Evolutionary conservation across 2,888 invertebrate species (phyloP).

Genomic region (Mesoligia furuncula): DNA sequence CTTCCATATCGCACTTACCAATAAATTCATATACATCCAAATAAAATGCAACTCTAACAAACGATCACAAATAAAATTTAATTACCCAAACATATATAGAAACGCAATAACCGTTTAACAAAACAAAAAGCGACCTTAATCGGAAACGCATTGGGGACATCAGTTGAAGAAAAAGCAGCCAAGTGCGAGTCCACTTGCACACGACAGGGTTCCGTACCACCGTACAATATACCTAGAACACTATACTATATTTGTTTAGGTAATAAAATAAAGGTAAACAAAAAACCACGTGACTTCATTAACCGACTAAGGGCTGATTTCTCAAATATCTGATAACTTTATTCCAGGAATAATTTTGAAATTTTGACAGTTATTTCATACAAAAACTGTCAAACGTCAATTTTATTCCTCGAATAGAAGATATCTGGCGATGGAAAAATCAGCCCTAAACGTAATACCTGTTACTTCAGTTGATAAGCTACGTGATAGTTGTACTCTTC

Average conservation of each 20-base stretch:
- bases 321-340: too few relatives aligned
- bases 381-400: too few relatives aligned
- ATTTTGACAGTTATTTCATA: too few relatives aligned
- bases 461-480: too few relatives aligned
- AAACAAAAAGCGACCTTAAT: conserved; percentile 61
- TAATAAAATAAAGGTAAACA: too few relatives aligned
- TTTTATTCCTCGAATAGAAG: too few relatives aligned
- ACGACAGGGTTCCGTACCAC: neutral
- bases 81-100: conserved; percentile 48
- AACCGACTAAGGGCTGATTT: too few relatives aligned
- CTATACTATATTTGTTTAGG: neutral
- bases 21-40: neutral
- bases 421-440: too few relatives aligned
- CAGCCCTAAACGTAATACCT: too few relatives aligned
- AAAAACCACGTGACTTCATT: too few relatives aligned
- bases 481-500: too few relatives aligned
- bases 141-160: conserved; percentile 66
- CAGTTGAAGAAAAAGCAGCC: conserved; percentile 10
- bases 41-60: conserved; percentile 25
- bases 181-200: neutral
- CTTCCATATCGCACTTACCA: conserved; percentile 11
- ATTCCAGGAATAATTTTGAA: too few relatives aligned
- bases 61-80: conserved; percentile 52
- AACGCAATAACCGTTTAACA: conserved; percentile 45
- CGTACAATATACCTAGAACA: neutral